Evolutionary conservation across 2,113 vertebrate genomes (phyloP).

Genomic region (Zosterops lateralis): DNA sequence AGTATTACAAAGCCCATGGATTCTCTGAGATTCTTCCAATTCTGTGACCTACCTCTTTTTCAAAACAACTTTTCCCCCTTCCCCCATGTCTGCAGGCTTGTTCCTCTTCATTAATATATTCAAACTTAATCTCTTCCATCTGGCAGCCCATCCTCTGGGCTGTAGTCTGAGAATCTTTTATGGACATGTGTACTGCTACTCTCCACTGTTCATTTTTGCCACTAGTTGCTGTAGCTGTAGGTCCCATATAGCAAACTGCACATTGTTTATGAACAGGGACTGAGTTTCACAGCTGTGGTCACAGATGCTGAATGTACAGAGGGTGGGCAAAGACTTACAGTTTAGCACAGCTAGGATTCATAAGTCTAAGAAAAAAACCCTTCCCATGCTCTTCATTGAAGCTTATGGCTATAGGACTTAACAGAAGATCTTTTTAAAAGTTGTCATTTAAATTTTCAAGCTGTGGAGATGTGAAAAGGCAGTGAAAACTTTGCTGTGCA

Average conservation of each 20-base stretch:
- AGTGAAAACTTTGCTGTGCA: not conserved
- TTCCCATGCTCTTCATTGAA: not conserved
- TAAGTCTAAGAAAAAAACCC: not conserved
- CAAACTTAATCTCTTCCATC: constrained; percentile 60
- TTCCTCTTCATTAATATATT: constrained; percentile 43
- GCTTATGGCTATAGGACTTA: not conserved
- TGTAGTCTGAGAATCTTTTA: not conserved
- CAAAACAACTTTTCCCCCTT: not conserved
- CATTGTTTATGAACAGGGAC: not conserved
- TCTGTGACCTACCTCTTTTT: constrained; percentile 17
- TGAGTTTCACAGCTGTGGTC: not conserved
- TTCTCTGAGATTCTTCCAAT: constrained; percentile 20
- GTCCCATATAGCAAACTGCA: not conserved
- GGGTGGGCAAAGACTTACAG: not conserved
- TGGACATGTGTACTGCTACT: constrained; percentile 26
- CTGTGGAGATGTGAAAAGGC: not conserved
- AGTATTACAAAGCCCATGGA: not conserved
- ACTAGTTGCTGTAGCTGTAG: not conserved
- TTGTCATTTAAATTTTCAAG: not conserved
- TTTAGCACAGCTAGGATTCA: not conserved
- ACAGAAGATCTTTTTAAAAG: not conserved
- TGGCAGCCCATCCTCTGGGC: constrained; percentile 12
- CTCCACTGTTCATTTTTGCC: not conserved
- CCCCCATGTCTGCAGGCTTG: constrained; percentile 29
- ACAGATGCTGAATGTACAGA: not conserved